Conservation (phyloP, 1,140 invertebrate species). For the Ctenoplectra terminalis region DNA sequence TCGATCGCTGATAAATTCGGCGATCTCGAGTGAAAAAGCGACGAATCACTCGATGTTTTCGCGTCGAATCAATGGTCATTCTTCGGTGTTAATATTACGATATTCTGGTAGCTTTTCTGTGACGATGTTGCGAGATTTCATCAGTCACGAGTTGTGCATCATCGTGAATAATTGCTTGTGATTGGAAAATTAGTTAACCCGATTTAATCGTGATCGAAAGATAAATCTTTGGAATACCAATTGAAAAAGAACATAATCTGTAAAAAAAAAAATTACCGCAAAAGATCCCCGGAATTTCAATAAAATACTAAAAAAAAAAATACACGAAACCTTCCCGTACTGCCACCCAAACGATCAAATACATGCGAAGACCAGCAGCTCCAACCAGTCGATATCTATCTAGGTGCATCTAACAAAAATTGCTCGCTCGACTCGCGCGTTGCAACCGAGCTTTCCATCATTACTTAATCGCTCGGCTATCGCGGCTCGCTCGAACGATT, state of each 20-base stretch:
- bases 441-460: conserved; percentile 27
- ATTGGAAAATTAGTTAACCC: no score
- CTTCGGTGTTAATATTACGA: not conserved
- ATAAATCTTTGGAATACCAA: not conserved
- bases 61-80: no score
- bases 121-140: no score
- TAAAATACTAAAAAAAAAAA: not conserved
- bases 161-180: no score
- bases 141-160: no score
- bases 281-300: not conserved
- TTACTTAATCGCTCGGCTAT: conserved; percentile 21
- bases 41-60: not conserved
- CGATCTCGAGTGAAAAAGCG: conserved; percentile 5
- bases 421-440: not conserved
- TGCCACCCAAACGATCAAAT: no score
- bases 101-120: not conserved
- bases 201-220: not conserved
- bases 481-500: conserved; percentile 6
- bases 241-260: not conserved
- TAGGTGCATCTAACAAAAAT: conserved; percentile 17
- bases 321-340: not conserved
- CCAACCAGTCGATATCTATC: not conserved
- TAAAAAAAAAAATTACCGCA: no score
- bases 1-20: conserved; percentile 35
- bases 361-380: not conserved